Conservation (phyloP, 2,888 invertebrate genomes). For the Tiliacea citrago region DNA sequence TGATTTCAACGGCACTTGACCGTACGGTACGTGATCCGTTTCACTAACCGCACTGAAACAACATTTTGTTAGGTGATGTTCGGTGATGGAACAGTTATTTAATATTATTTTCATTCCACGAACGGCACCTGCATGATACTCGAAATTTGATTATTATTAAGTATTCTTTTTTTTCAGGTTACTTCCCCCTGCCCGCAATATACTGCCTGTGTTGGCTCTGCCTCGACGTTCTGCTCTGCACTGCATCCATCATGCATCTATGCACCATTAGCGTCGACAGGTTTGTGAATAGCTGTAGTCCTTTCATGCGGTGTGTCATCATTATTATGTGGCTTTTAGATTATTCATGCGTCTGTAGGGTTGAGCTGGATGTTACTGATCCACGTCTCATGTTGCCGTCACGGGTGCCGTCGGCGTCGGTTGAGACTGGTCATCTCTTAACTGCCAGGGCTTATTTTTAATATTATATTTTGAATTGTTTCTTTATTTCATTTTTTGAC, state of each 20-base stretch:
- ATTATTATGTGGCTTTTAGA: constrained; percentile 9
- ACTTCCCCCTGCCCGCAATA: constrained; percentile 95
- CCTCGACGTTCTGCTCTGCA: constrained; percentile 98
- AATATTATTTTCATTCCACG: too few species aligned
- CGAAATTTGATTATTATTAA: not conserved
- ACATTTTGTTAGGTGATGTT: not conserved
- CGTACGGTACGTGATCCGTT: not conserved
- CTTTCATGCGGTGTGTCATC: not conserved
- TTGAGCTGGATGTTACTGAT: too few species aligned
- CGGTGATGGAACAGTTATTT: too few species aligned
- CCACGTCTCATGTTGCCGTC: too few species aligned
- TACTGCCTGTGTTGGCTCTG: constrained; percentile 98
- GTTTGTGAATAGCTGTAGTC: constrained; percentile 60
- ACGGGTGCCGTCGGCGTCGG: too few species aligned
- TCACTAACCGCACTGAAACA: not conserved
- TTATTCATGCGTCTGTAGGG: not conserved
- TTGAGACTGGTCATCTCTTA: too few species aligned
- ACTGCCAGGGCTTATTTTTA: too few species aligned
- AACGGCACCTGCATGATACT: not conserved
- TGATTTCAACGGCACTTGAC: not conserved
- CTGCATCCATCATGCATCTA: constrained; percentile 99
- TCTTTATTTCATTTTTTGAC: too few species aligned
- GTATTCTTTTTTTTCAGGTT: too few species aligned
- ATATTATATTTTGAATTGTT: too few species aligned
- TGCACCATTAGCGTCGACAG: constrained; percentile 99